Conservation (phyloP, 2,113 vertebrate genomes). For the Leptocoma aspasia region DNA sequence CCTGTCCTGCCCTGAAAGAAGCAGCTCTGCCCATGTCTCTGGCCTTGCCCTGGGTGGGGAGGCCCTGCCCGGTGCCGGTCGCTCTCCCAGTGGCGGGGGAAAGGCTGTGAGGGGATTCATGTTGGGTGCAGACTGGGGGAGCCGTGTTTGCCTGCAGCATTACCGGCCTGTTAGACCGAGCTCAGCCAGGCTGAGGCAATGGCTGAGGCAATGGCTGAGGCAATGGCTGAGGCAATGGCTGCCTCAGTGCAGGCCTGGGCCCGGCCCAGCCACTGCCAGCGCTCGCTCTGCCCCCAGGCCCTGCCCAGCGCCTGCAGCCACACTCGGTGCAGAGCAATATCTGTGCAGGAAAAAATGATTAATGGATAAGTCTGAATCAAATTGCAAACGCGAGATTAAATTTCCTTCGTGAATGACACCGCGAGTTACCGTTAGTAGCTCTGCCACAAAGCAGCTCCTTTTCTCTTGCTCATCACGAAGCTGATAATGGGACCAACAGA, state of each 20-base stretch:
- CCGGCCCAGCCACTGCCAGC: accelerated
- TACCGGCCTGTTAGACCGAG: neutral
- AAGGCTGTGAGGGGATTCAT: neutral
- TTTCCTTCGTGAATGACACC: neutral
- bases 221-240: too few relatives aligned
- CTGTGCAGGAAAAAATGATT: neutral
- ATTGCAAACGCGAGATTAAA: neutral
- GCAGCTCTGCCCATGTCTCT: accelerated
- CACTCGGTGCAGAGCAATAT: neutral
- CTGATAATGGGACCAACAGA: neutral
- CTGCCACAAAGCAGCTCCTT: conserved; percentile 23
- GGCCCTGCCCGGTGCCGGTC: accelerated
- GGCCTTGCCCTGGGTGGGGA: neutral
- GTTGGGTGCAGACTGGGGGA: accelerated
- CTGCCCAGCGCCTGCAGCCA: accelerated
- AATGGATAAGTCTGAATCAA: neutral
- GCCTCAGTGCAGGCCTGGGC: accelerated
- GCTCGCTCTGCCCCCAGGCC: accelerated
- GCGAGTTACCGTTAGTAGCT: neutral
- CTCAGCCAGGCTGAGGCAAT: accelerated
- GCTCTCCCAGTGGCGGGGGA: too few relatives aligned
- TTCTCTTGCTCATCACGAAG: neutral
- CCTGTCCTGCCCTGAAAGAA: neutral
- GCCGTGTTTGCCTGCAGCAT: neutral
- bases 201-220: neutral